These are phyloP conservation scores for Lemur catta DNA, from an alignment of 2,797 vertebrate genomes.

Conservation along the genomic window DNA sequence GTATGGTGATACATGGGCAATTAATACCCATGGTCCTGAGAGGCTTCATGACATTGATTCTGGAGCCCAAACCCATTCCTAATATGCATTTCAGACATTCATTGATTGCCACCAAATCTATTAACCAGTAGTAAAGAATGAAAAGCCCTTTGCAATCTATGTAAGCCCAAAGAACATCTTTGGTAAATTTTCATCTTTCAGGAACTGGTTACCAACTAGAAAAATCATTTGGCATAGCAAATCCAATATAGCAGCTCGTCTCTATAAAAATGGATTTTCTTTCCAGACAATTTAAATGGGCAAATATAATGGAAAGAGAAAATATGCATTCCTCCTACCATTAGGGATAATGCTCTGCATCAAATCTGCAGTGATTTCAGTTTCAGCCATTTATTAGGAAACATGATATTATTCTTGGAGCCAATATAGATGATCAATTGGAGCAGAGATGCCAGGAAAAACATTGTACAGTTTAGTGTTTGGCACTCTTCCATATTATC, in stretches of 20 bases:
- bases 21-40: neutral
- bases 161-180: neutral
- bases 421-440: neutral
- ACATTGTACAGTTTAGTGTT: neutral
- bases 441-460: conserved; percentile 30
- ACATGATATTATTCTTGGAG: neutral
- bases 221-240: neutral
- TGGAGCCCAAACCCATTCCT: neutral
- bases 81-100: neutral
- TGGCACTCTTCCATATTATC: neutral
- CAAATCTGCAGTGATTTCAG: conserved; percentile 41
- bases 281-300: conserved; percentile 17
- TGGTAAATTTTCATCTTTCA: neutral
- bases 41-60: neutral
- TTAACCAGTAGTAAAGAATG: neutral
- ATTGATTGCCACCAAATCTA: neutral
- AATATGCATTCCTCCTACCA: neutral
- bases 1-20: neutral
- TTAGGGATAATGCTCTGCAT: neutral
- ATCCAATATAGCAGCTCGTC: neutral
- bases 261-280: conserved; percentile 11
- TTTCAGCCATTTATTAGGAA: conserved; percentile 45
- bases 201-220: neutral
- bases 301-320: conserved; percentile 49
- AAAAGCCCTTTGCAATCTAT: neutral